Conservation (phyloP, 2,113 vertebrate genomes). For the Cyanoramphus novaezelandiae region DNA sequence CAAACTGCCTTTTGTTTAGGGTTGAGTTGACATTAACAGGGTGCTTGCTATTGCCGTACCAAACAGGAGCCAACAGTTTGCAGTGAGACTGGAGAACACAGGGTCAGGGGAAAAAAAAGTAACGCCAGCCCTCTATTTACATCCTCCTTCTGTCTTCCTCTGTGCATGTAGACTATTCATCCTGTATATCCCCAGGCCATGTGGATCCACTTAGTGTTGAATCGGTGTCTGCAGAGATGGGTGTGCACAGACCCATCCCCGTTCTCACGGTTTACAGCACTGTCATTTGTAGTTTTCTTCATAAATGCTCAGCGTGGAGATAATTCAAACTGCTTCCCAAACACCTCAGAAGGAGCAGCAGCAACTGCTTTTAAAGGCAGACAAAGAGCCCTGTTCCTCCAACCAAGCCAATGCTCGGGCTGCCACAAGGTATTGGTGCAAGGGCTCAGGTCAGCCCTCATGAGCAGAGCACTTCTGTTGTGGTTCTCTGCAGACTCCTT, state of each 20-base stretch:
- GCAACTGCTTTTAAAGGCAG: neutral
- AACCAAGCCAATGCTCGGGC: rapidly evolving
- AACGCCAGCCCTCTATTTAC: neutral
- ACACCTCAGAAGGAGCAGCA: neutral
- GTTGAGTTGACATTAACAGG: neutral
- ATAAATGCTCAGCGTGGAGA: neutral
- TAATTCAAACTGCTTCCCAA: neutral
- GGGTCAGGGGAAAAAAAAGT: neutral
- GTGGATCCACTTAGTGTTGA: neutral
- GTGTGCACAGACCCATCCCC: neutral
- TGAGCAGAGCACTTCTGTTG: neutral
- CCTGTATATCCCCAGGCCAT: neutral
- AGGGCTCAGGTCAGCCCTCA: neutral
- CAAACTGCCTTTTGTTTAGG: neutral
- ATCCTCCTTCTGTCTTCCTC: neutral
- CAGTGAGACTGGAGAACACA: neutral
- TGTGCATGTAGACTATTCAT: neutral
- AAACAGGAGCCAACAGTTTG: neutral
- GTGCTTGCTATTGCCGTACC: neutral
- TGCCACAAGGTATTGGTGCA: neutral
- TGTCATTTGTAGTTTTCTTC: neutral
- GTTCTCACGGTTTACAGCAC: neutral
- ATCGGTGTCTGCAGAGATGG: neutral
- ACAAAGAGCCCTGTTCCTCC: neutral
- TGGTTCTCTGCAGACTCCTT: neutral